Conservation (phyloP, 2,888 invertebrate genomes). For the Drosophila paramelanica region DNA sequence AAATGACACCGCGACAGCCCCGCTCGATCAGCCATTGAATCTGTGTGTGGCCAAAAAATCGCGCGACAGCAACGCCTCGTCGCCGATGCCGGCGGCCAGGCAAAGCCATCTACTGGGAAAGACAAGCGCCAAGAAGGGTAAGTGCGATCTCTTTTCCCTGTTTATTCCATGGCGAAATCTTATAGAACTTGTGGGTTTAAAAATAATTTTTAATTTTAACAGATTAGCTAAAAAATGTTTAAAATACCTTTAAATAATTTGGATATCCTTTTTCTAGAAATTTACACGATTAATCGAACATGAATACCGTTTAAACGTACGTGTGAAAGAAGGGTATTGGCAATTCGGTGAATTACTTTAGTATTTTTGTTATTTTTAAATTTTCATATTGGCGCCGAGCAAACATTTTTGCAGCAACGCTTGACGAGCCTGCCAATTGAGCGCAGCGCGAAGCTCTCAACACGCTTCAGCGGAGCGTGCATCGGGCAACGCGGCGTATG, state of each 20-base stretch:
- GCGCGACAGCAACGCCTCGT: slow-evolving; percentile 60
- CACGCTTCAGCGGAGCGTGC: slow-evolving; percentile 78
- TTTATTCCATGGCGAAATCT: neutral
- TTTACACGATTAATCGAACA: too few relatives aligned
- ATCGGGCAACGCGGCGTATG: slow-evolving; percentile 71
- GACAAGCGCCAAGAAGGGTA: slow-evolving; percentile 75
- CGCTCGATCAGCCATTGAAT: slow-evolving; percentile 87
- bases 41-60: slow-evolving; percentile 87
- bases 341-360: neutral
- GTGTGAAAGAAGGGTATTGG: slow-evolving; percentile 9
- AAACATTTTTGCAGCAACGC: slow-evolving; percentile 58
- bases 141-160: slow-evolving; percentile 25
- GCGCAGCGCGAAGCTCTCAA: slow-evolving; percentile 71
- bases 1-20: slow-evolving; percentile 24
- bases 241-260: too few relatives aligned
- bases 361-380: neutral
- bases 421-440: slow-evolving; percentile 73
- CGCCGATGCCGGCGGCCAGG: slow-evolving; percentile 51
- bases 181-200: too few relatives aligned
- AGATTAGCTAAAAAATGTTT: neutral
- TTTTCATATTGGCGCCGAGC: slow-evolving; percentile 44
- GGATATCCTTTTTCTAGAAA: too few relatives aligned
- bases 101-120: slow-evolving; percentile 54
- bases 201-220: too few relatives aligned
- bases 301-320: too few relatives aligned